Evolutionary conservation across 30 jellyfish, hydroid and myxozoan species (phyloP).

Genomic region (Cassiopea andromeda): DNA sequence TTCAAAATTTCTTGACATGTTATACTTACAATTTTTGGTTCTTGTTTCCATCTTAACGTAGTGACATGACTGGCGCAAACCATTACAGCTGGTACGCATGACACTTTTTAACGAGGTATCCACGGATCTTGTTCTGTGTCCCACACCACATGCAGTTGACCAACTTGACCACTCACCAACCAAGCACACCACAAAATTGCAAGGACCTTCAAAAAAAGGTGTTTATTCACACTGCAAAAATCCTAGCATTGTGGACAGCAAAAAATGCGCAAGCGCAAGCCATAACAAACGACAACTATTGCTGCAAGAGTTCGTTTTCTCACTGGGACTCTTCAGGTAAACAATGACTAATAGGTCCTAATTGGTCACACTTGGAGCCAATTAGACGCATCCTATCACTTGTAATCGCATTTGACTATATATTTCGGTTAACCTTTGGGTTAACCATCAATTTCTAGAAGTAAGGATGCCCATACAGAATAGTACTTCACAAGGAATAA

Average conservation of each 20-base stretch:
- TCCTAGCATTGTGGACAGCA: background rate
- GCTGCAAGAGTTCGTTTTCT: no score
- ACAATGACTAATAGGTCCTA: no score
- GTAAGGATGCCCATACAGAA: no score
- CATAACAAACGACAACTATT: no score
- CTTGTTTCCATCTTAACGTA: background rate
- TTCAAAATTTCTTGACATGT: background rate
- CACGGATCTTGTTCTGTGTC: background rate
- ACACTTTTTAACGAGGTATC: background rate
- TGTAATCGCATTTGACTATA: no score
- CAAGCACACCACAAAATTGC: background rate
- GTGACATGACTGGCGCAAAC: background rate
- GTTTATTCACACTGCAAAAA: background rate
- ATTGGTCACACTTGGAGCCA: no score
- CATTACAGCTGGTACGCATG: background rate
- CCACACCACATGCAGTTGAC: background rate
- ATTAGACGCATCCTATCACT: no score
- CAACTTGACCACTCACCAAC: conserved; percentile 4
- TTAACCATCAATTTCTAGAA: no score
- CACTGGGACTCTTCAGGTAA: no score
- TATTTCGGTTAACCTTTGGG: no score
- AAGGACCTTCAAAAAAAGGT: background rate
- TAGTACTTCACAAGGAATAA: background rate
- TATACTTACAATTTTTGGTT: background rate
- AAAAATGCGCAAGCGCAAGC: background rate